Base-by-base conservation (phyloP, 2,888 invertebrate genomes). In the Anoncus sp. region DNA sequence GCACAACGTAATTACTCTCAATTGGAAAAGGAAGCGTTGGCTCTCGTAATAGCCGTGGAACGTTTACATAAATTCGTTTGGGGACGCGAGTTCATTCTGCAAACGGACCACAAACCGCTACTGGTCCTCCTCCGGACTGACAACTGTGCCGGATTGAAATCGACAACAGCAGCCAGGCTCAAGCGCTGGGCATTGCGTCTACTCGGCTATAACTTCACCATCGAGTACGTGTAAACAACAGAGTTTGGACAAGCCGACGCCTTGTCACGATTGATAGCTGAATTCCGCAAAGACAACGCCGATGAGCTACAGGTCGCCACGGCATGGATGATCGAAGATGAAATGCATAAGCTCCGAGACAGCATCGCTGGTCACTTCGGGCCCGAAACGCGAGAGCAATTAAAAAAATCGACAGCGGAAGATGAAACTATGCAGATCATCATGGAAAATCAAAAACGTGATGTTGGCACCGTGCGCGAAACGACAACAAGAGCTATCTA, bases 61-160 rank as follows among this genome's bases (percentile, higher is more conserved):
- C 63, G 65, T 12, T 53, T 65, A 9, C 65, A 72, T 14, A 72
- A 72, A 65, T 72, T 72, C 45, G 22, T 72, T 3, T 72, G 72
- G 57, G 45, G 63, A 31, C 72, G 72, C 14, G 47, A 65, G 22
- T 72, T 63, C 14, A 43, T 72, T 12, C 63, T 72, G 27, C 72
- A 60, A 67, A 74, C 74, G 3, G 53, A 66, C 66, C 74, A 74
- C 57, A 74, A 74, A 59, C 66, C 74, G 6, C 66, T 74, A 9
- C 24, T 74, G 40, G 66, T 66, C 14, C 66, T 66, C 18, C 59
- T 74, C 24, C 66, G 63, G 16, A 57, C 66, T 7, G 59, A 74
- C 6, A 43, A 74, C 51, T 66, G 45, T 57, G 49, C 40, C 24
- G 60, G 67, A 31, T 62, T 75, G 12, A 69, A 75, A 59, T 6